A percentile compares a stretch with the other conserved stretches of the same genome.
Evolutionary conservation across 2,797 vertebrate genomes (phyloP).

Genomic region (Lagocephalus sceleratus): DNA sequence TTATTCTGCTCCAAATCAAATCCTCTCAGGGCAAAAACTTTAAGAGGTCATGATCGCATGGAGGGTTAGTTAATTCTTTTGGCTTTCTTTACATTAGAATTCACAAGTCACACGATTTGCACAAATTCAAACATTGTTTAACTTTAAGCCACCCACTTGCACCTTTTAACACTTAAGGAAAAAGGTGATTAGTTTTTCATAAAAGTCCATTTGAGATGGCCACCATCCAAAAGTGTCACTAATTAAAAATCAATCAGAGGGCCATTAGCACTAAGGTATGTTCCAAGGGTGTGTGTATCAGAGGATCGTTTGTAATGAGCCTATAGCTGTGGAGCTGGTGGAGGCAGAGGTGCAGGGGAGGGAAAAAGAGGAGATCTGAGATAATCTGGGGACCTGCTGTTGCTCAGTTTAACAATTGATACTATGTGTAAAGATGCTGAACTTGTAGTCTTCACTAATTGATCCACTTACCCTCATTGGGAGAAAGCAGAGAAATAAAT

Average conservation of each 20-base stretch:
- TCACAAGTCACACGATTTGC: neutral
- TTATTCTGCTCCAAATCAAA: constrained; percentile 21
- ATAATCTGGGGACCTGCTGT: constrained; percentile 86
- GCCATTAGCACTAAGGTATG: constrained; percentile 92
- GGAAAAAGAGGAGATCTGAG: constrained; percentile 80
- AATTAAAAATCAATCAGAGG: constrained; percentile 99
- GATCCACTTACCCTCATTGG: constrained; percentile 90
- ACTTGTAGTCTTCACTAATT: constrained; percentile 94
- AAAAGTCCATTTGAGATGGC: constrained; percentile 86
- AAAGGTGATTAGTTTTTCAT: constrained; percentile 82
- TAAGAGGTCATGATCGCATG: constrained; percentile 1
- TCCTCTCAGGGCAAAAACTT: constrained; percentile 42
- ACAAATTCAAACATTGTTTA: constrained; percentile 34
- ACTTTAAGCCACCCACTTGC: constrained; percentile 44
- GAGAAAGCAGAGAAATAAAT: constrained; percentile 86
- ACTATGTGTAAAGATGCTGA: constrained; percentile 95
- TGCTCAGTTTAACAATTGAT: constrained; percentile 87
- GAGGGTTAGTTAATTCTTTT: neutral
- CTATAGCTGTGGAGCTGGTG: constrained; percentile 70
- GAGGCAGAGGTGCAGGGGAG: constrained; percentile 65
- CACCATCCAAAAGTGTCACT: constrained; percentile 90
- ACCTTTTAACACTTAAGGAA: constrained; percentile 64
- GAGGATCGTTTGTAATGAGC: constrained; percentile 90
- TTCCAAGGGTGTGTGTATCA: constrained; percentile 90
- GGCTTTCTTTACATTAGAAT: constrained; percentile 4